Base-by-base conservation (phyloP, 2,113 vertebrate species). In the Neogobius melanostomus region DNA sequence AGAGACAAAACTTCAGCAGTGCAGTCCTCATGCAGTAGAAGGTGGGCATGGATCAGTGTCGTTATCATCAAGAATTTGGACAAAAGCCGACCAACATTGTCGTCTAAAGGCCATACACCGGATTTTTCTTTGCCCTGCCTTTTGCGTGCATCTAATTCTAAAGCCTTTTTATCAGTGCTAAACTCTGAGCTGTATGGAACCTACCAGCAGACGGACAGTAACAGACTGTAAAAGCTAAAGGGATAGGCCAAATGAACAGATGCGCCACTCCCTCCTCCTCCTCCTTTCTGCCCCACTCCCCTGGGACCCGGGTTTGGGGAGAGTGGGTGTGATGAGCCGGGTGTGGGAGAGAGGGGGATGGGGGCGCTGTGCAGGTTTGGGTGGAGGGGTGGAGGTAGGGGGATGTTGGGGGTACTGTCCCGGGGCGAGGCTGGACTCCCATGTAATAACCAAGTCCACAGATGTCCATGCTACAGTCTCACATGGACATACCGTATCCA, bases 241-340 rank as follows among this genome's bases (percentile, higher is more conserved):
- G 75, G 74, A 71, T 69, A 54, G 50, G 65, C 61, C 72, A 52
- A 11, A 73, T 69, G 74, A 91, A 82, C 88, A 91, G 90, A 87
- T 89, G 91, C 87, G 88, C 69, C 61, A 68, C 79, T 65, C 51
- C n/a, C 53, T 73, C 71, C 75, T 78, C 10, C 48, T 49, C 3
- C 79, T 68, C 43, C 62, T 85, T 87, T 84, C 54, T 74, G 69
- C 69, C 74, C 75, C 63, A 79, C 84, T 79, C 89, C 83, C 85
- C 81, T 71, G 84, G 77, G 85, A 67, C 44, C 62, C 47, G 11
- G 46, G 49, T 17, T 48, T 64, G 46, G 45, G 64, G 66, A 67
- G 65, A 12, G 47, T 57, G 57, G 74, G 68, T 21, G 21, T 21
- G 21, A 21, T 21, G 21, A 21, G 21, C 21, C 2, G 21, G 21